Evolutionary conservation across 2,888 invertebrate genomes (phyloP).

Genomic region (Campopleginae sp.): DNA sequence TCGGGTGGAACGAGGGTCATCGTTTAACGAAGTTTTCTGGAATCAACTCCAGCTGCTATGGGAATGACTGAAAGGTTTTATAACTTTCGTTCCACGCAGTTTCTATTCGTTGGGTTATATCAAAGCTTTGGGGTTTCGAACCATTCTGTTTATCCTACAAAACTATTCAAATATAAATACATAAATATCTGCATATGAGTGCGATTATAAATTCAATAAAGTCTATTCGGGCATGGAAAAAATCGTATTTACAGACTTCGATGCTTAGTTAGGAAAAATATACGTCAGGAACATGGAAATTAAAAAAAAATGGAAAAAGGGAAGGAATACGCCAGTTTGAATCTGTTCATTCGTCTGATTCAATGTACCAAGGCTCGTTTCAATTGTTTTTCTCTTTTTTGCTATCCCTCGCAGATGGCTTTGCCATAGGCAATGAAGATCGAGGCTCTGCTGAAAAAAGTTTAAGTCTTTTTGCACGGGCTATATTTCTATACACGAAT

Average conservation of each 20-base stretch:
- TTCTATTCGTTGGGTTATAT: constrained; percentile 33
- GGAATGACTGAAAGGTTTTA: constrained; percentile 43
- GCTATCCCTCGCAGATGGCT: constrained; percentile 3
- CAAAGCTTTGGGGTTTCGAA: background rate
- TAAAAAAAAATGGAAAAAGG: constrained; percentile 20
- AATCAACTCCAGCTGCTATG: constrained; percentile 47
- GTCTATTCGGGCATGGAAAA: constrained; percentile 40
- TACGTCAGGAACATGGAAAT: background rate
- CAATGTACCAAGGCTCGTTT: background rate
- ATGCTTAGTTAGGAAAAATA: background rate
- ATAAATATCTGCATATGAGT: background rate
- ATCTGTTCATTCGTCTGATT: constrained; percentile 35
- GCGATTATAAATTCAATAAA: constrained; percentile 30
- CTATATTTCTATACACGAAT: background rate
- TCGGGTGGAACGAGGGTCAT: constrained; percentile 32
- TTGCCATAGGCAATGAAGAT: constrained; percentile 27
- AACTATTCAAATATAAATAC: background rate
- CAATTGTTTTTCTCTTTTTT: constrained; percentile 27
- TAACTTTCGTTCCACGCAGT: constrained; percentile 37
- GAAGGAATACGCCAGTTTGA: background rate
- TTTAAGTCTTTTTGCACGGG: background rate
- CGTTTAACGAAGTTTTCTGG: constrained; percentile 48
- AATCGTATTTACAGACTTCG: constrained; percentile 28
- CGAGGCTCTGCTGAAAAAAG: constrained; percentile 29
- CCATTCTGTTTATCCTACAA: constrained; percentile 20